phyloP scores from a whole-genome alignment of 92 coral and sea anemone species.

The Galaxea fascicularis region DNA sequence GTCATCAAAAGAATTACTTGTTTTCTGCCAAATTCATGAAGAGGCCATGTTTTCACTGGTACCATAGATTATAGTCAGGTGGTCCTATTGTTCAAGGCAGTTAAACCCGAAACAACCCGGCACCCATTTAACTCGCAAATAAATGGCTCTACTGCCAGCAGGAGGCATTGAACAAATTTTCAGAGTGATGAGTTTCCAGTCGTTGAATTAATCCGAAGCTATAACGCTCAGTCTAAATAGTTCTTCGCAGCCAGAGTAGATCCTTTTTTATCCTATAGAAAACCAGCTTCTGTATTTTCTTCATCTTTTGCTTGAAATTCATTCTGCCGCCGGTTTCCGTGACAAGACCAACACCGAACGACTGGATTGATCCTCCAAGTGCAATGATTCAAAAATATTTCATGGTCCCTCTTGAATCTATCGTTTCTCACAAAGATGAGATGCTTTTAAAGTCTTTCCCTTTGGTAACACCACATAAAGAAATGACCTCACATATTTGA shows the following conservation, averaged over 20 bases:
- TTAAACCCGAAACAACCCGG: neutral
- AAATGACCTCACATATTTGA: constrained; percentile 11
- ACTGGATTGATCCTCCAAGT: neutral
- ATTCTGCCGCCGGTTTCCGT: neutral
- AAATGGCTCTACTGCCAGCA: neutral
- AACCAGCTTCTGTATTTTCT: constrained; percentile 8
- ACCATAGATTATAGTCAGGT: constrained; percentile 11
- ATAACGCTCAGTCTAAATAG: neutral
- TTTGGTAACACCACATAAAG: neutral
- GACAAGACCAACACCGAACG: neutral
- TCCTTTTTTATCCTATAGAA: constrained; percentile 48
- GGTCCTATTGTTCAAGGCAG: neutral
- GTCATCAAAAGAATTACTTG: neutral
- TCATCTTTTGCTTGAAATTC: constrained; percentile 27
- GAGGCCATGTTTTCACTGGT: neutral
- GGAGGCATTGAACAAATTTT: neutral
- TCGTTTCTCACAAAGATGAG: neutral
- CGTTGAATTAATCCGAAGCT: too few relatives aligned
- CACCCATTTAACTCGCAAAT: neutral
- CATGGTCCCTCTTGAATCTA: neutral
- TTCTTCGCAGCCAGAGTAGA: constrained; percentile 27
- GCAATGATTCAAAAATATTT: neutral
- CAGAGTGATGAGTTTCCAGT: neutral
- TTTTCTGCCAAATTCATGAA: neutral
- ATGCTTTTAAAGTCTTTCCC: neutral